Evolutionary conservation across 2,888 invertebrate genomes (phyloP).

Genomic region (Drosophila stalkeri): DNA sequence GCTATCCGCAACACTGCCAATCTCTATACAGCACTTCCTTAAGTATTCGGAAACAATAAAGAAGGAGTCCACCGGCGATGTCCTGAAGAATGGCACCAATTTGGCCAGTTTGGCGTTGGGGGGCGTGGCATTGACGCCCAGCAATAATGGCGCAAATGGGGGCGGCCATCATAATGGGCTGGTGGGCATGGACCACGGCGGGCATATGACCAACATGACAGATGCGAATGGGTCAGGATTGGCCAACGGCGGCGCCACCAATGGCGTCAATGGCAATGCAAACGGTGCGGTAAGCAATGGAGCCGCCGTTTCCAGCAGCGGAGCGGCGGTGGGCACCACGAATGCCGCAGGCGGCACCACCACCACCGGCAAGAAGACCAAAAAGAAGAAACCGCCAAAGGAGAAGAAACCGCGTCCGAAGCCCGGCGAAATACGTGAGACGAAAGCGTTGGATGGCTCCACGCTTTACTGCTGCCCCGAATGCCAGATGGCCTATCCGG

Average conservation of each 20-base stretch:
- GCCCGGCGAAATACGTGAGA: constrained; percentile 86
- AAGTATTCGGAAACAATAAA: constrained; percentile 86
- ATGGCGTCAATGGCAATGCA: constrained; percentile 66
- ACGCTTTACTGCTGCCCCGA: constrained; percentile 94
- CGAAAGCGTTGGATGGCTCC: constrained; percentile 91
- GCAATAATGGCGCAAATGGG: constrained; percentile 73
- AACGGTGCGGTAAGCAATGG: constrained; percentile 72
- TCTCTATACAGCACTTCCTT: constrained; percentile 85
- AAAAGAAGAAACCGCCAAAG: constrained; percentile 87
- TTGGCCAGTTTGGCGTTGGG: constrained; percentile 84
- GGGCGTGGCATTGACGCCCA: constrained; percentile 81
- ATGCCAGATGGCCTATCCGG: constrained; percentile 95
- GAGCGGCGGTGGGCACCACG: constrained; percentile 82
- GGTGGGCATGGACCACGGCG: constrained; percentile 82
- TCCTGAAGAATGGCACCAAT: constrained; percentile 85
- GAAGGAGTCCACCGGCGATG: constrained; percentile 85
- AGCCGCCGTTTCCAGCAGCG: constrained; percentile 84
- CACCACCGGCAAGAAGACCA: constrained; percentile 84
- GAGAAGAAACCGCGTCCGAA: constrained; percentile 94
- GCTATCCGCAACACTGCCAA: constrained; percentile 85
- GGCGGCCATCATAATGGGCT: constrained; percentile 81
- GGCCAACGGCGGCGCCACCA: constrained; percentile 65
- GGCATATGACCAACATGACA: constrained; percentile 81
- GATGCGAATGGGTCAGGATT: constrained; percentile 73
- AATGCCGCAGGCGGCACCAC: constrained; percentile 84